Percentiles rank a stretch among this genome's conserved stretches.
Evolutionary conservation across 2,113 vertebrate genomes (phyloP).

Genomic region (Piliocolobus tephrosceles): DNA sequence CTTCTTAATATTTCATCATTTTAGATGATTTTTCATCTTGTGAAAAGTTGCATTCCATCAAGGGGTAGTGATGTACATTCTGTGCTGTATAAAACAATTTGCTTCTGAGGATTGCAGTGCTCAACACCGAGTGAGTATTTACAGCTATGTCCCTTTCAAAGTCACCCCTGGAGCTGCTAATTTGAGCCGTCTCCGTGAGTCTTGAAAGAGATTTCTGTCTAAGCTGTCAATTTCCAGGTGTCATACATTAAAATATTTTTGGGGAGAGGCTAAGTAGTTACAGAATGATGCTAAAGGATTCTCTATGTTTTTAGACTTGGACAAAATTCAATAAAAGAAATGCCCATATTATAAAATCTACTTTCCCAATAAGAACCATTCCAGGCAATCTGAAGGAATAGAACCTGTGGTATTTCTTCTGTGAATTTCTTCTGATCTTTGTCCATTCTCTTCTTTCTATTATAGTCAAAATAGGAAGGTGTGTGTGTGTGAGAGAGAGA

Average conservation of each 20-base stretch:
- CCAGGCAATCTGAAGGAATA: background rate
- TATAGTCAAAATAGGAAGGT: background rate
- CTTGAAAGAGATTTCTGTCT: constrained; percentile 51
- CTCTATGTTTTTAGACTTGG: background rate
- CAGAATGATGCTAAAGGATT: background rate
- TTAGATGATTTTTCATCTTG: background rate
- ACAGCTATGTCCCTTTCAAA: constrained; percentile 61
- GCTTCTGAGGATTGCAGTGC: constrained; percentile 34
- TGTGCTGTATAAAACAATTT: background rate
- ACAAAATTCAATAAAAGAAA: background rate
- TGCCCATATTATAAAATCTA: background rate
- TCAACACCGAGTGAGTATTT: background rate
- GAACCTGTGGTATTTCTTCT: background rate
- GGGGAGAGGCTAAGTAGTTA: background rate
- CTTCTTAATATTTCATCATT: background rate
- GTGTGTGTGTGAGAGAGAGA: background rate
- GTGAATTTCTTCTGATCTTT: background rate
- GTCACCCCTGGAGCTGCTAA: constrained; percentile 64
- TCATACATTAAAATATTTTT: background rate
- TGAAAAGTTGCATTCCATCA: background rate
- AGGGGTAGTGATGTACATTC: fast-evolving
- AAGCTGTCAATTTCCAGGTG: constrained; percentile 59
- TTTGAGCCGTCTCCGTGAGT: constrained; percentile 44
- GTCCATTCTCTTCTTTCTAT: constrained; percentile 8
- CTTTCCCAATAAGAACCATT: background rate